Base-by-base conservation (phyloP, 1,140 invertebrate species). In the Popillia japonica region DNA sequence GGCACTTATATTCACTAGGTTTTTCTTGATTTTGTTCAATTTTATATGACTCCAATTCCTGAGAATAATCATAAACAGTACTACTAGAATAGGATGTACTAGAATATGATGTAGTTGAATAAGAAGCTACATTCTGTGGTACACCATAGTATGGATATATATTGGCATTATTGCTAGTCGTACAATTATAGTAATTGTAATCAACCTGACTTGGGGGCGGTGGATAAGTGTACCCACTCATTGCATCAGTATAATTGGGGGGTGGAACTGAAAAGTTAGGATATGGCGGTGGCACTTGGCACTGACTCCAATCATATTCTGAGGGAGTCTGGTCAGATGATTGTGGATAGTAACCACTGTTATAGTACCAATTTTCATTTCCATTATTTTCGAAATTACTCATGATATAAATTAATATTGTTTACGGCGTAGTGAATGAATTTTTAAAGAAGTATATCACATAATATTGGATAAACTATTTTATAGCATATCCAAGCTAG, bases 31-130 rank as follows among this genome's bases (percentile, higher is more conserved):
- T 76, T 72, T 79, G 40, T 27, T 68, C 20, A 23, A 14, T 72
- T 79, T 79, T 79, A 34, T 79, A 79, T 17, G 59, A 72, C n/a
- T 79, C 78, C 6, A 79, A 72, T 72, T 79, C 78, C 8, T 76
- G 23, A 48, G 55, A 72, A 40, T 64, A 79, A 72, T 79, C 59
- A 55, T 79, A 79, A 8, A 34, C 34, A 64, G 11, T 48, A 27
- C 41, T 34, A 23, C 10, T 23, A 23, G 75, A 22, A 55, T 76
- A 68, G 9, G 61, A 9, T 11, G 61, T 8, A 76, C 27, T 34
- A 34, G 27, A 34, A 4, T 34, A 34, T 34, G 27, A 34, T 34
- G 27, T 34, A 34, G 27, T 34, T 4, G 27, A 34, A 4, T 76
- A 55, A 27, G 40, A 14, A 11, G 20, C 20, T 11, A 23, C 64